Conservation (phyloP, 2,113 vertebrate species). For the Gymnogyps californianus region DNA sequence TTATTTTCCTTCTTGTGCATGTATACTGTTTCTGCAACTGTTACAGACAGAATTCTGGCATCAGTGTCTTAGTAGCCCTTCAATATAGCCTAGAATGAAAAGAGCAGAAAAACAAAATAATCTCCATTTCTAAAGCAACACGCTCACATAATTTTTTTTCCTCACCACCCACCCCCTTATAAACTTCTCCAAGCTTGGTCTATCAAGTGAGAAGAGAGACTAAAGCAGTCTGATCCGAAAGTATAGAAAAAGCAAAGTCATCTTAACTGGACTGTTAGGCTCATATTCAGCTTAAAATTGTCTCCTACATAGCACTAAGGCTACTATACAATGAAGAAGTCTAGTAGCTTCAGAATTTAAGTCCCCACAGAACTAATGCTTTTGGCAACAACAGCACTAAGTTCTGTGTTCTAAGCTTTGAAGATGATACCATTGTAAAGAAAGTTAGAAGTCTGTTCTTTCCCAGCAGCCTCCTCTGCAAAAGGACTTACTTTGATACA, state of each 20-base stretch:
- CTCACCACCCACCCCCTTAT: background rate
- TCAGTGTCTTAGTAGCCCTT: background rate
- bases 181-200: background rate
- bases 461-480: background rate
- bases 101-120: background rate
- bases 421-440: background rate
- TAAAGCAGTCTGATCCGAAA: background rate
- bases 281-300: background rate
- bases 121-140: background rate
- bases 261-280: background rate
- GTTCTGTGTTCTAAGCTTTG: background rate
- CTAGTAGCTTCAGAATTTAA: background rate
- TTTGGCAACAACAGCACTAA: background rate
- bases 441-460: background rate
- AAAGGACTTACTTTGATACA: conserved; percentile 70
- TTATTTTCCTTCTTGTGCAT: background rate
- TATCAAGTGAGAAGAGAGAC: background rate
- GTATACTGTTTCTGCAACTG: background rate
- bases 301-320: background rate
- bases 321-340: background rate
- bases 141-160: background rate
- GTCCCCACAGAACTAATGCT: background rate
- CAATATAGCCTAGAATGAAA: background rate
- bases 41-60: background rate
- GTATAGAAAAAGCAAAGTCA: background rate